phyloP scores from a whole-genome alignment of 2,797 vertebrate species.

The Tenualosa thibaudeaui region DNA sequence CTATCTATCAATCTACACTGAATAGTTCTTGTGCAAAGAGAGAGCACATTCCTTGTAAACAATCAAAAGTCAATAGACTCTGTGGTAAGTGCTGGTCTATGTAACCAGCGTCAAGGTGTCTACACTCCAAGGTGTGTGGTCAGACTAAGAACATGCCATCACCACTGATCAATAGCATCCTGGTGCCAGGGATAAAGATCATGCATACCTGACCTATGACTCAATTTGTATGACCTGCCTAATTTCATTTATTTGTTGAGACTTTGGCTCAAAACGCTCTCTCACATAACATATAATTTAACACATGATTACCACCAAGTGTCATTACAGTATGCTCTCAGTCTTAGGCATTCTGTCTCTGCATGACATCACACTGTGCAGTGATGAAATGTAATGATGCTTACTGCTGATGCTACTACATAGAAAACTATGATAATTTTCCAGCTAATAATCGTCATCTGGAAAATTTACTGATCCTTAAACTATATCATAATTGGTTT shows the following conservation, averaged over 20 bases:
- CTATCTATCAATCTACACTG: no score
- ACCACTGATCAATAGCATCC: neutral
- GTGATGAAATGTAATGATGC: neutral
- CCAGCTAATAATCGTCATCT: neutral
- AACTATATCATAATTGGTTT: neutral
- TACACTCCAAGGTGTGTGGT: neutral
- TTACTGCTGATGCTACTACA: neutral
- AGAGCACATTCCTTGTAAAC: neutral
- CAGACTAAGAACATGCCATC: slow-evolving; percentile 14
- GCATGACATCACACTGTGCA: neutral
- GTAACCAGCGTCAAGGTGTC: slow-evolving; percentile 5
- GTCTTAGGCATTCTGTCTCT: neutral
- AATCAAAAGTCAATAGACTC: neutral
- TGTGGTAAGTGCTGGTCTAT: neutral
- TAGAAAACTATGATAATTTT: neutral
- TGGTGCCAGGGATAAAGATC: neutral
- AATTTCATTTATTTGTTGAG: neutral
- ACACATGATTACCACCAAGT: neutral
- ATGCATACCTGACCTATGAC: neutral
- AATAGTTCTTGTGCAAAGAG: neutral
- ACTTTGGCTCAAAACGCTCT: neutral
- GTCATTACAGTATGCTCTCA: neutral
- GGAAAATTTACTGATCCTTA: neutral
- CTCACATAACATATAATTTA: neutral
- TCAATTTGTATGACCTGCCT: neutral